Evolutionary conservation across 2,797 vertebrate genomes (phyloP).

Genomic region (Neosilurus mollespiculum): DNA sequence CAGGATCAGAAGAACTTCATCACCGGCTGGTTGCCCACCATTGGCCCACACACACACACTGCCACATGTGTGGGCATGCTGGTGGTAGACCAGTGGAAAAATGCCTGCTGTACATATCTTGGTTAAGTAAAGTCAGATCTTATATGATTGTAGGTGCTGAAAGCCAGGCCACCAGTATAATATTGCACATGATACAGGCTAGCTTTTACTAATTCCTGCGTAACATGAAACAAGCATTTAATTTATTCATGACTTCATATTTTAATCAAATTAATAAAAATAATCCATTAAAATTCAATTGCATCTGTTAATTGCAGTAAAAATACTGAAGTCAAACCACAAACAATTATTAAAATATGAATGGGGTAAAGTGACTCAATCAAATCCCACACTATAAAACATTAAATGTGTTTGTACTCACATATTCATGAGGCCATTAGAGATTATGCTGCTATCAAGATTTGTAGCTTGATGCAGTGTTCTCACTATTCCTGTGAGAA

Average conservation of each 20-base stretch:
- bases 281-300: not conserved
- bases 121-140: conserved; percentile 3
- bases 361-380: not conserved
- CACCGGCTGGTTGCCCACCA: conserved; percentile 8
- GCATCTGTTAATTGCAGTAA: not conserved
- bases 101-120: conserved; percentile 26
- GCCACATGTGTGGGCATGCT: conserved; percentile 40
- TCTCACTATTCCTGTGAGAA: not conserved
- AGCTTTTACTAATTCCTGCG: not conserved
- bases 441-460: not conserved
- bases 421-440: not conserved
- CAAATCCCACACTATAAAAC: not conserved
- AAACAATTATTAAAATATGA: not conserved
- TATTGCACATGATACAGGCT: not conserved
- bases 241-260: not conserved
- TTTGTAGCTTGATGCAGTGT: not conserved
- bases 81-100: conserved; percentile 24
- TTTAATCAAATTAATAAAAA: not conserved
- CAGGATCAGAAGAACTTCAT: conserved; percentile 19
- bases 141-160: conserved; percentile 1
- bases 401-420: not conserved
- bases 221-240: conserved; percentile 1
- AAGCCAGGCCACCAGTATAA: not conserved
- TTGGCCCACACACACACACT: conserved; percentile 39
- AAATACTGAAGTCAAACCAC: not conserved